phyloP scores from a whole-genome alignment of 2,888 invertebrate genomes.

The Pomacea canaliculata region DNA sequence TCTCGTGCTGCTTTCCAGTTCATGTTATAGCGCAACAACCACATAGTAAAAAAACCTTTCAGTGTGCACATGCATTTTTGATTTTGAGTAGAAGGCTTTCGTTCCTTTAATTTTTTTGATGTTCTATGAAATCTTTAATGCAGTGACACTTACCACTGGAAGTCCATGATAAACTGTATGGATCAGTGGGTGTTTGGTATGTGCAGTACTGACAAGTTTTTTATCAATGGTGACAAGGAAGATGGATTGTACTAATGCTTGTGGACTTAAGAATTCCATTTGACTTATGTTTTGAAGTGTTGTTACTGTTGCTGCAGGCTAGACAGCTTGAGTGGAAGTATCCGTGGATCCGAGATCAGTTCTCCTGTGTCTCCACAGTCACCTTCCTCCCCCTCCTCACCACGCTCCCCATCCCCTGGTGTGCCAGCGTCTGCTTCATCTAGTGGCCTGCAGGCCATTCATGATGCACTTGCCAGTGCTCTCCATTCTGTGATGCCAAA shows the following conservation, averaged over 20 bases:
- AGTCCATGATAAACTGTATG: too few species aligned
- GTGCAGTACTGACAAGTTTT: too few species aligned
- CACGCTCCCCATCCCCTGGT: slow-evolving; percentile 31
- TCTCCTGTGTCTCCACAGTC: slow-evolving; percentile 82
- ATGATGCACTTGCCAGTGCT: slow-evolving; percentile 73
- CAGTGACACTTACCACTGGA: too few species aligned
- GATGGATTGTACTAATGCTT: too few species aligned
- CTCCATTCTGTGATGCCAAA: slow-evolving; percentile 72
- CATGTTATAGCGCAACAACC: neutral
- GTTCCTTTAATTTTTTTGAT: too few species aligned
- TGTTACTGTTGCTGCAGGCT: slow-evolving; percentile 75
- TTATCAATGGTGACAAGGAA: too few species aligned
- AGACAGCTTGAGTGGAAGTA: slow-evolving; percentile 93
- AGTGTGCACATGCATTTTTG: neutral
- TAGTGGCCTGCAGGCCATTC: slow-evolving; percentile 51
- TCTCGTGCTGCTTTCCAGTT: neutral
- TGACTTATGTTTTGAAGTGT: neutral
- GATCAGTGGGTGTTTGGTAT: too few species aligned
- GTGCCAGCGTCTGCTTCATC: slow-evolving; percentile 35
- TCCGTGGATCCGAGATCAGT: slow-evolving; percentile 91
- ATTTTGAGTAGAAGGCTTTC: too few species aligned
- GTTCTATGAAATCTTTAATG: too few species aligned
- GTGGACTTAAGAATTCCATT: too few species aligned
- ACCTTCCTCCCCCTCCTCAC: slow-evolving; percentile 56
- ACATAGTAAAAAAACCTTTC: neutral